phyloP scores from a whole-genome alignment of 2,797 vertebrate species.

The Mormyrops boulengeri region DNA sequence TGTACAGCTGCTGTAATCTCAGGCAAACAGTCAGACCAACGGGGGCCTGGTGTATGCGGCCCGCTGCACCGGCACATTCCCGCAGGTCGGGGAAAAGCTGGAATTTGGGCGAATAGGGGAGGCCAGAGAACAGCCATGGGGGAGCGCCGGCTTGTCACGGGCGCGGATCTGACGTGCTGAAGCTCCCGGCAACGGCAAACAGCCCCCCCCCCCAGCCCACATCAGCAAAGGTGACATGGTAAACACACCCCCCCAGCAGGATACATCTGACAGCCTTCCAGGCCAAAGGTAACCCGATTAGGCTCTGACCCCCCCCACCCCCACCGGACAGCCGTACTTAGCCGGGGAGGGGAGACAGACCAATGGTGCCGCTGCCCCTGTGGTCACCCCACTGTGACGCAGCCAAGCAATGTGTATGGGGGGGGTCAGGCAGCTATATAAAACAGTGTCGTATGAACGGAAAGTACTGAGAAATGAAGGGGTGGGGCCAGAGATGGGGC shows the following conservation, averaged over 20 bases:
- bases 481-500: slow-evolving; percentile 7
- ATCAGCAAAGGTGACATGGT: neutral
- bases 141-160: neutral
- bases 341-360: slow-evolving; percentile 47
- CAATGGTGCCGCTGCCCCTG: slow-evolving; percentile 53
- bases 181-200: neutral
- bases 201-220: neutral
- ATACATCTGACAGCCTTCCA: slow-evolving; percentile 27
- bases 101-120: neutral
- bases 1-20: slow-evolving; percentile 14
- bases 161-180: neutral
- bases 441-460: slow-evolving; percentile 21
- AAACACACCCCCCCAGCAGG: neutral
- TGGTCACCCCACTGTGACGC: slow-evolving; percentile 52
- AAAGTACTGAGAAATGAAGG: slow-evolving; percentile 32
- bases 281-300: slow-evolving; percentile 43
- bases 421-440: slow-evolving; percentile 11
- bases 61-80: neutral
- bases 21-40: neutral
- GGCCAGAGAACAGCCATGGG: neutral
- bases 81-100: neutral
- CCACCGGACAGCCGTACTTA: slow-evolving; percentile 55
- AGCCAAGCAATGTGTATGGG: neutral
- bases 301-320: neutral
- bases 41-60: neutral